Evolutionary conservation across 2,113 vertebrate genomes (phyloP), one percentile per base, ranked within the genome.

Genomic region (Cettia cetti): DNA sequence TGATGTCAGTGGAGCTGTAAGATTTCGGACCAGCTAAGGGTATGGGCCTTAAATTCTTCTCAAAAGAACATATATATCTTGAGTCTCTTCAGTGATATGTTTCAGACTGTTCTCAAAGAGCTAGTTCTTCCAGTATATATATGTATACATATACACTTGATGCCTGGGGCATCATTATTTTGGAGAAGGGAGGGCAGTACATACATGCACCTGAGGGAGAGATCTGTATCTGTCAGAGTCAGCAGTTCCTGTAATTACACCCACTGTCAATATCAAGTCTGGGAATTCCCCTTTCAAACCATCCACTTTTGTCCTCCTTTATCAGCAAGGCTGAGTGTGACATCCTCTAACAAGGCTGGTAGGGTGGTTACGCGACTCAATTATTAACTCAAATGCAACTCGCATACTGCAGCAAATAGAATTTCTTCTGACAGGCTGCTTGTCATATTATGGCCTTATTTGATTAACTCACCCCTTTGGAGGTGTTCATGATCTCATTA

Each of bases 331-430:
- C 61, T 77, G 31, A 57, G 72, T 94, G 89, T 87, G 81, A 89
- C 96, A 94, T 60, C 66, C 42, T 91, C 92, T 95, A 92, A 92
- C 63, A 66, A 91, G 74, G 50, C 82, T 95, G 86, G 69, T 96
- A 69, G 78, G 89, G 59, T 59, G 89, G 92, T 82, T 82, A n/a
- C 2, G 0, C 9, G 6, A 56, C 82, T 92, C 89, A 86, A 33
- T 95, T 96, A 96, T 96, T 80, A 94, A 89, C 92, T 89, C 65
- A 71, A 86, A 95, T 88, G 57, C 91, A 88, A 71, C 72, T 94
- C 5, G 2, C 63, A 42, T 89, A 60, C 70, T 75, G 60, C 54
- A 90, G 91, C 69, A 97, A 96, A 95, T 86, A 78, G 61, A 76
- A 93, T 96, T 97, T 84, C 75, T 74, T 86, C 49, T 91, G 89